Conservation (phyloP, 2,888 invertebrate species). For the Lepidocyrtoides sp. region DNA sequence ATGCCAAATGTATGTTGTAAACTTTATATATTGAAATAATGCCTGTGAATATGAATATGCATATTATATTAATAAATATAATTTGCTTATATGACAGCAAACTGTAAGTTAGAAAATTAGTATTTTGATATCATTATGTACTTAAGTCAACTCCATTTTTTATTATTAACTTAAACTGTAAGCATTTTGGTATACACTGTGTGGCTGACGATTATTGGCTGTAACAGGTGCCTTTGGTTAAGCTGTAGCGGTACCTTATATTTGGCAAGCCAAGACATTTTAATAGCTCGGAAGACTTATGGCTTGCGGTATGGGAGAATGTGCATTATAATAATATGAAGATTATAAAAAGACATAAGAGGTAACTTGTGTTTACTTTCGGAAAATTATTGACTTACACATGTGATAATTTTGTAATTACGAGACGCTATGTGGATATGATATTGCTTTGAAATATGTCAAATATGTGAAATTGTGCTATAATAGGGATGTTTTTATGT, state of each 20-base stretch:
- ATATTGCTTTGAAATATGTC: too few species aligned
- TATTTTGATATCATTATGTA: conserved; percentile 47
- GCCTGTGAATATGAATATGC: neutral
- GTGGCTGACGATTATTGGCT: neutral
- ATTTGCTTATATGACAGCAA: neutral
- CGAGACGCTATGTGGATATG: too few species aligned
- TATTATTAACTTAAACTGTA: too few species aligned
- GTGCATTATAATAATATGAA: neutral
- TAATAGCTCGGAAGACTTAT: neutral
- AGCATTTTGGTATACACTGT: neutral
- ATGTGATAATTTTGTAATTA: too few species aligned
- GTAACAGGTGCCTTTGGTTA: neutral
- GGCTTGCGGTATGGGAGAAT: neutral
- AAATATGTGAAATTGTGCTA: too few species aligned
- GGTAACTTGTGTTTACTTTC: neutral
- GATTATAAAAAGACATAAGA: neutral
- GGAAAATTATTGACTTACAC: too few species aligned
- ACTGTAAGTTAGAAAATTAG: neutral
- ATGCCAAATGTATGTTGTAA: too few species aligned
- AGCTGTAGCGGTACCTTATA: neutral
- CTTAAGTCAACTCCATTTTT: conserved; percentile 35
- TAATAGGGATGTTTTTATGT: too few species aligned
- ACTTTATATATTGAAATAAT: too few species aligned
- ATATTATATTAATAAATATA: neutral
- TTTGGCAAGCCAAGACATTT: conserved; percentile 14